phyloP scores from a whole-genome alignment of 2,113 vertebrate genomes.

The Oreochromis niloticus region DNA sequence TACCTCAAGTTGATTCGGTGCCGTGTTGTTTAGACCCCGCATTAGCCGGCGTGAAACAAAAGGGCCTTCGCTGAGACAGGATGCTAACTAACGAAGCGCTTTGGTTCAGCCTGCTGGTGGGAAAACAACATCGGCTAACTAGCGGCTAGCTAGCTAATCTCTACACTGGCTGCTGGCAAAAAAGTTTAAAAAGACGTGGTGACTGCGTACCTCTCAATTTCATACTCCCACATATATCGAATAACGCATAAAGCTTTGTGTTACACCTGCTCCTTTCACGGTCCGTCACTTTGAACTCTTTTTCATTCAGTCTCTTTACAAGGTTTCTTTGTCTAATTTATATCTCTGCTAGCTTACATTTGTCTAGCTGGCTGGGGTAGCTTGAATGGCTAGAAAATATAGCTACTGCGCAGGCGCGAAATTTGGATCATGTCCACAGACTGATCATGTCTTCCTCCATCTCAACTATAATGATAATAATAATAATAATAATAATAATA shows the following conservation, averaged over 20 bases:
- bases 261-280: constrained; percentile 46
- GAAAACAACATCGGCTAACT: constrained; percentile 62
- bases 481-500: background rate
- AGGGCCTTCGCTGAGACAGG: constrained; percentile 39
- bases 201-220: constrained; percentile 67
- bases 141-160: constrained; percentile 60
- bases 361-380: constrained; percentile 52
- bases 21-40: background rate
- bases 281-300: constrained; percentile 49
- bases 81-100: constrained; percentile 50
- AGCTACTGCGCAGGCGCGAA: constrained; percentile 44
- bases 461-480: background rate
- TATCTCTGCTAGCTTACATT: constrained; percentile 63
- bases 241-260: constrained; percentile 48
- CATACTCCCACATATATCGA: constrained; percentile 62
- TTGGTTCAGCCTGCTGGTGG: constrained; percentile 15
- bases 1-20: background rate
- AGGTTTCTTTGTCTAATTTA: constrained; percentile 68
- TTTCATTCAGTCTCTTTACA: constrained; percentile 59
- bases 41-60: constrained; percentile 49
- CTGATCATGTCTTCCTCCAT: background rate
- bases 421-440: background rate
- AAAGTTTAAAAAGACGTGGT: constrained; percentile 66
- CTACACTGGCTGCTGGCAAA: constrained; percentile 50
- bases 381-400: constrained; percentile 37